Conservation (phyloP, 2,888 invertebrate species). For the Plemyria rubiginata region DNA sequence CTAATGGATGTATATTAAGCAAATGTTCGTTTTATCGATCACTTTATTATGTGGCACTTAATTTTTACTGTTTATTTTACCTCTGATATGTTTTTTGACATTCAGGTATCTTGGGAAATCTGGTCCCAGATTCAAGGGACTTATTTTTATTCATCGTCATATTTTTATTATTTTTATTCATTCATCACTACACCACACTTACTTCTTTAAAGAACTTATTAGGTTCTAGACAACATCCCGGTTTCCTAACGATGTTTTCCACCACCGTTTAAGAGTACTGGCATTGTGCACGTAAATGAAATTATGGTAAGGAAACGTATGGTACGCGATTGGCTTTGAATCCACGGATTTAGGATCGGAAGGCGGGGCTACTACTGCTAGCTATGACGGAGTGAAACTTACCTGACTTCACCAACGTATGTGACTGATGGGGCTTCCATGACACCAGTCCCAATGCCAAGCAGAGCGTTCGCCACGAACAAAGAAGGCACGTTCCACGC, state of each 20-base stretch:
- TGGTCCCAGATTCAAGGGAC: too few species aligned
- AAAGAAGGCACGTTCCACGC: conserved; percentile 76
- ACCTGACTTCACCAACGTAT: conserved; percentile 86
- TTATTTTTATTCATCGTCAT: not conserved
- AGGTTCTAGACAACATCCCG: too few species aligned
- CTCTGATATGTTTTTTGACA: not conserved
- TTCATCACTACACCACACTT: too few species aligned
- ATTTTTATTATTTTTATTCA: too few species aligned
- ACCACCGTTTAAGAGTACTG: too few species aligned
- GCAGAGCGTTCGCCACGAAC: conserved; percentile 78
- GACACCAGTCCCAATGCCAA: conserved; percentile 84
- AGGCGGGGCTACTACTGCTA: too few species aligned
- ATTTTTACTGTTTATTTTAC: not conserved
- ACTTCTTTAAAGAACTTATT: too few species aligned
- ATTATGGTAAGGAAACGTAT: too few species aligned
- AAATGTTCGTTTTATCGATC: not conserved
- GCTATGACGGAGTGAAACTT: conserved; percentile 2
- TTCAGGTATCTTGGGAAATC: not conserved
- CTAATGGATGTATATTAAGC: not conserved
- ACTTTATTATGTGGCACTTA: not conserved
- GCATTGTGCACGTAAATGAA: too few species aligned
- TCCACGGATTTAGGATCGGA: too few species aligned
- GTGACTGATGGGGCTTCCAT: conserved; percentile 87
- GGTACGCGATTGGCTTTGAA: too few species aligned
- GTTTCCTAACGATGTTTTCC: too few species aligned